Evolutionary conservation across 2,113 vertebrate species (phyloP).

Genomic region (Electrona antarctica): DNA sequence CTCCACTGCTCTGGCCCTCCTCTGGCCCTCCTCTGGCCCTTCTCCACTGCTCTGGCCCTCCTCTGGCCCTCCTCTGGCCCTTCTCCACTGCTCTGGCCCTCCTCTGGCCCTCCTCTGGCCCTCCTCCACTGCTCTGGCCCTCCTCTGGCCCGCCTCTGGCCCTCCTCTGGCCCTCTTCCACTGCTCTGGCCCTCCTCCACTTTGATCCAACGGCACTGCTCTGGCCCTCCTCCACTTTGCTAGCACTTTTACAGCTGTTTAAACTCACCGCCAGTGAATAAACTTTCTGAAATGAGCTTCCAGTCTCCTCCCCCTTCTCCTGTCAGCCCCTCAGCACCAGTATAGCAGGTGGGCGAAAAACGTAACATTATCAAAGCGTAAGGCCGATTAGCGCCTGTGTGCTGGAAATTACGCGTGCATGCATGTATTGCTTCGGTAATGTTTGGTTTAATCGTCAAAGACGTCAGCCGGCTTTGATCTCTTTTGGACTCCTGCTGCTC

Average conservation of each 20-base stretch:
- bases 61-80: conserved; percentile 21
- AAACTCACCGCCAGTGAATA: conserved; percentile 20
- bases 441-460: conserved; percentile 52
- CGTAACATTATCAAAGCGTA: conserved; percentile 66
- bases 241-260: conserved; percentile 38
- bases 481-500: conserved; percentile 45
- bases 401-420: conserved; percentile 38
- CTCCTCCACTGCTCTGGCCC: neutral
- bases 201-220: conserved; percentile 6
- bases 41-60: no score
- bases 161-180: no score
- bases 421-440: conserved; percentile 56
- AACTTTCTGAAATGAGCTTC: conserved; percentile 33
- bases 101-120: no score
- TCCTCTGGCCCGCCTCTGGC: no score
- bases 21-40: conserved; percentile 18
- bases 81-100: no score
- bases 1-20: no score
- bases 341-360: conserved; percentile 44
- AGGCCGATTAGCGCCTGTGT: conserved; percentile 42
- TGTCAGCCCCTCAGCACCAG: conserved; percentile 31
- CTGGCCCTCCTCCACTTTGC: conserved; percentile 6
- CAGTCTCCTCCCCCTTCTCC: neutral
- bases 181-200: neutral
- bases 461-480: conserved; percentile 65